Conservation (phyloP, 2,888 invertebrate genomes). For the Thymelicus acteon region DNA sequence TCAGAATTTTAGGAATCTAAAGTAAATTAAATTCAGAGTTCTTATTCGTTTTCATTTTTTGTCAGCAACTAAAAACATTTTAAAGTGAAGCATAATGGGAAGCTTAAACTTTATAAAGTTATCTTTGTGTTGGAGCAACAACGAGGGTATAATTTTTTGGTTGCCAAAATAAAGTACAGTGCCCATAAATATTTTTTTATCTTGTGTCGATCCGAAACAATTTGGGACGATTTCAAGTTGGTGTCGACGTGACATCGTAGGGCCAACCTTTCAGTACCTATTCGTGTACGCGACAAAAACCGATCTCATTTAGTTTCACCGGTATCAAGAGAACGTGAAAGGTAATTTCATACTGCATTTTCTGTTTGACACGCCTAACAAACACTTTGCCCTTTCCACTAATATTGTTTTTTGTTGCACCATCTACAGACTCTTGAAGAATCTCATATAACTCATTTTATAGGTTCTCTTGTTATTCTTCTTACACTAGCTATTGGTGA, state of each 20-base stretch:
- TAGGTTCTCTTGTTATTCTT: slow-evolving; percentile 20
- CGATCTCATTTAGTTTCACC: slow-evolving; percentile 75
- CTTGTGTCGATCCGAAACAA: slow-evolving; percentile 43
- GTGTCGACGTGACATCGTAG: slow-evolving; percentile 60
- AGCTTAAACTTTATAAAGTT: slow-evolving; percentile 44
- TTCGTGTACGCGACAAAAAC: slow-evolving; percentile 64
- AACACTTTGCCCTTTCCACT: slow-evolving; percentile 77
- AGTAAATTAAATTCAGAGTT: no score
- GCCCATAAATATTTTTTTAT: slow-evolving; percentile 47
- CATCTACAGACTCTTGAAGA: slow-evolving; percentile 23
- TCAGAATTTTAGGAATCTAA: no score
- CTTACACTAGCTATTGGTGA: slow-evolving; percentile 8
- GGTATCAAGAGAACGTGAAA: slow-evolving; percentile 78
- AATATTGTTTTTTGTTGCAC: slow-evolving; percentile 59
- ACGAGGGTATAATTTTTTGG: slow-evolving; percentile 36
- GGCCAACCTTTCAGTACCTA: slow-evolving; percentile 45
- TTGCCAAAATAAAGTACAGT: slow-evolving; percentile 39
- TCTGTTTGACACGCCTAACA: slow-evolving; percentile 73
- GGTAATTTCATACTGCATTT: slow-evolving; percentile 82
- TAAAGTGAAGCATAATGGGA: slow-evolving; percentile 44
- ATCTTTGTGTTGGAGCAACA: slow-evolving; percentile 11
- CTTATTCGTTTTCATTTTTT: no score
- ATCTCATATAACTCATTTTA: slow-evolving; percentile 22
- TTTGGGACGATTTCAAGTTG: slow-evolving; percentile 58
- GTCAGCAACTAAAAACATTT: no score